Evolutionary conservation across 2,113 vertebrate genomes (phyloP), one percentile per base, ranked within the genome.

Genomic region (Spilogale gracilis): DNA sequence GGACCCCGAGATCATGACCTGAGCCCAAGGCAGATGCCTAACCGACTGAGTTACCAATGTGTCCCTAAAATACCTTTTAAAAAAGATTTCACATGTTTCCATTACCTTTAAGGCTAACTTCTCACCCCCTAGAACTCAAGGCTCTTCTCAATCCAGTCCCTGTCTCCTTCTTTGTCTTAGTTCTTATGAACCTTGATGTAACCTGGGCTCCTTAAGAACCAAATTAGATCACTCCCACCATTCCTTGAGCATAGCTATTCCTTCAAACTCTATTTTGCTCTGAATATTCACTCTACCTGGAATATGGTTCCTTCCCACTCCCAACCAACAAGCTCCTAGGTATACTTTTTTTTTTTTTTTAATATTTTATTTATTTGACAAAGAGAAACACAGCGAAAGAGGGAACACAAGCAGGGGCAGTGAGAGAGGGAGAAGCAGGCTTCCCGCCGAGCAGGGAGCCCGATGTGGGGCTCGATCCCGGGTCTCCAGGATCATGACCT

Each of bases 221-320:
- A 79, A n/a, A 50, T 58, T 87, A 38, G 17, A 71, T 87, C n/a
- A 80, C 56, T 61, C 25, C 69, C 25, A 91, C 21, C 61, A 8
- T 90, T 79, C 43, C 61, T 56, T 90, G 6, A 88, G 27, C 30
- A 87, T 3, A 81, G 52, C 56, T 87, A 25, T 63, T 63, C 23
- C 91, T 92, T 89, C 48, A 87, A 95, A 93, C 17, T 69, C 84
- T 45, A 6, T 27, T 76, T 85, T 76, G 32, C 48, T 45, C 60
- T 25, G 52, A 74, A 74, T 43, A 14, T 76, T 89, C 76, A 74
- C n/a, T 73, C 54, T 8, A 92, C 43, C 69, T 78, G 32, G 38
- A 90, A 85, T 91, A 80, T 60, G 27, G 43, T 89, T 4, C 25
- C 6, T 96, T 95, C 14, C 6, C 27, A 85, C 25, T 89, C 79